Conservation (phyloP, 2,113 vertebrate genomes). For the Ailurus styani region DNA sequence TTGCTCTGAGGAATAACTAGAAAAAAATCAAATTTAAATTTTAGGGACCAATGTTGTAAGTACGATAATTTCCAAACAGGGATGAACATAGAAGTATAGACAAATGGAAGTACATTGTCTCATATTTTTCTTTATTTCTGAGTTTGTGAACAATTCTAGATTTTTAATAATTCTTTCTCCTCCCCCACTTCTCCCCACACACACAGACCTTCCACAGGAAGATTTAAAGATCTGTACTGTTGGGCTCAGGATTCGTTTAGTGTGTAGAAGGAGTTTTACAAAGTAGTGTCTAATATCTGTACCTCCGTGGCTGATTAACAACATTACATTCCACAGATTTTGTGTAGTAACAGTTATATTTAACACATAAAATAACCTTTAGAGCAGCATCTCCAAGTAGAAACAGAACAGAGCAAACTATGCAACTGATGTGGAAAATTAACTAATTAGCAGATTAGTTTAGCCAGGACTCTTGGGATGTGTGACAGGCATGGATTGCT, state of each 20-base stretch:
- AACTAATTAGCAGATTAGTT: neutral
- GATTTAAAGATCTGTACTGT: neutral
- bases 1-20: neutral
- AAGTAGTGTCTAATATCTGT: neutral
- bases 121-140: neutral
- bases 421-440: neutral
- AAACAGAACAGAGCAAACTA: neutral
- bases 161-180: neutral
- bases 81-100: neutral
- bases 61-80: neutral
- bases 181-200: accelerated
- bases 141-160: neutral
- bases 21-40: neutral
- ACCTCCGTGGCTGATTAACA: neutral
- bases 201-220: neutral
- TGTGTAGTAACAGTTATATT: neutral
- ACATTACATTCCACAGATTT: neutral
- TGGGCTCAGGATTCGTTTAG: neutral
- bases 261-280: neutral
- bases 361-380: neutral
- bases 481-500: neutral
- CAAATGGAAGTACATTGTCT: neutral
- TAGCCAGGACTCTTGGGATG: neutral
- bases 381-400: neutral
- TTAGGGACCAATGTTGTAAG: neutral